A percentile compares a stretch with the other conserved stretches of the same genome.
These are phyloP conservation scores for Oenanthe oenanthe DNA, from an alignment of 2,113 vertebrate species.

Conservation along the genomic window DNA sequence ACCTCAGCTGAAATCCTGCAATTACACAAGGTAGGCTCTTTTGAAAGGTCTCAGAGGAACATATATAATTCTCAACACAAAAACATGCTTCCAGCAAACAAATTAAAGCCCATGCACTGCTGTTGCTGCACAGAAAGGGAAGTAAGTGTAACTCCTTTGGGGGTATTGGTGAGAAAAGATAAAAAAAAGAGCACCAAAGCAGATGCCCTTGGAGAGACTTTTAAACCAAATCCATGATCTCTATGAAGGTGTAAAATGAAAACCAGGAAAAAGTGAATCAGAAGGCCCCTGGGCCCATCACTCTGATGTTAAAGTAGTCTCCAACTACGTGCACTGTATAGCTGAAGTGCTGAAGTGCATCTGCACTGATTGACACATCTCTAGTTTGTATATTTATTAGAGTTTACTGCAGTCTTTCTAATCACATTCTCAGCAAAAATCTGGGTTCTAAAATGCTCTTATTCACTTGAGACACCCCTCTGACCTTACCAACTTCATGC, in stretches of 20 bases:
- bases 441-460: not conserved
- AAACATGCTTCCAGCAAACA: constrained; percentile 28
- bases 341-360: not conserved
- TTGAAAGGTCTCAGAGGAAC: constrained; percentile 13
- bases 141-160: not conserved
- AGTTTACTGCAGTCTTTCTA: not conserved
- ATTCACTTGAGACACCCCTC: not conserved
- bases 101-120: not conserved
- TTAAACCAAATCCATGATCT: not conserved
- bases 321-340: not conserved
- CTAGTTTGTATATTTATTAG: not conserved
- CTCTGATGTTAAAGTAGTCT: not conserved
- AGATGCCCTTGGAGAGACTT: not conserved
- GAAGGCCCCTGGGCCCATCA: not conserved
- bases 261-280: not conserved
- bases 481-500: not conserved
- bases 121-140: not conserved
- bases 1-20: not conserved
- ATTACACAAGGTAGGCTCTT: not conserved
- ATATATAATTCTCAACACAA: not conserved
- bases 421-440: not conserved
- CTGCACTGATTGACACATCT: not conserved
- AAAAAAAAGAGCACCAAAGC: not conserved
- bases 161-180: not conserved
- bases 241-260: not conserved